phyloP scores from a whole-genome alignment of 2,113 vertebrate species.

The Turdus rufiventris region DNA sequence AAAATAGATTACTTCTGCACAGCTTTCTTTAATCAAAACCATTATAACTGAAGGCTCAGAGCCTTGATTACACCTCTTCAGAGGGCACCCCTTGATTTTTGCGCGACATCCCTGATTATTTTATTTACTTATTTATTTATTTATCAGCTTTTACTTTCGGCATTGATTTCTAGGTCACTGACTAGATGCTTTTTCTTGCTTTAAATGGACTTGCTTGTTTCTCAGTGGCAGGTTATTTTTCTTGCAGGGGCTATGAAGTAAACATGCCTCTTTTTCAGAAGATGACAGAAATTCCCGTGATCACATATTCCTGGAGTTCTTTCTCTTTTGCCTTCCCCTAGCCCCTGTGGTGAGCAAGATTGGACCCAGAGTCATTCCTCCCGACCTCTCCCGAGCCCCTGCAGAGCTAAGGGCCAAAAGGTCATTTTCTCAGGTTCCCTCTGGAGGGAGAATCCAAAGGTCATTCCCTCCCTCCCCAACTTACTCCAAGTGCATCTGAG shows the following conservation, averaged over 20 bases:
- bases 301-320: background rate
- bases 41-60: conserved; percentile 18
- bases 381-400: conserved; percentile 55
- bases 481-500: conserved; percentile 14
- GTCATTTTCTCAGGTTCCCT: conserved; percentile 70
- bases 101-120: conserved; percentile 3
- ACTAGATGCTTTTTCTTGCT: conserved; percentile 4
- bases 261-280: conserved; percentile 47
- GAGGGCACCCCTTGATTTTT: conserved; percentile 55
- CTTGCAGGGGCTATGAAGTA: background rate
- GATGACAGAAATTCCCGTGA: background rate
- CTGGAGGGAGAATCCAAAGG: conserved; percentile 56
- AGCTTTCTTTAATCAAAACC: conserved; percentile 65
- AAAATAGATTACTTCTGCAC: conserved; percentile 29
- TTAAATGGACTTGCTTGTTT: conserved; percentile 21
- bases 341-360: conserved; percentile 35
- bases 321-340: background rate
- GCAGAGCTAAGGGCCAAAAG: conserved; percentile 57
- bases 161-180: conserved; percentile 61
- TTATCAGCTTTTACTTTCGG: conserved; percentile 32
- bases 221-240: background rate
- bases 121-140: conserved; percentile 60
- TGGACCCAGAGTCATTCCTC: conserved; percentile 48
- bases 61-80: conserved; percentile 62
- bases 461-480: conserved; percentile 25